These are phyloP conservation scores for Periophthalmodon schlosseri DNA, from an alignment of 2,113 vertebrate species.

Conservation along the genomic window DNA sequence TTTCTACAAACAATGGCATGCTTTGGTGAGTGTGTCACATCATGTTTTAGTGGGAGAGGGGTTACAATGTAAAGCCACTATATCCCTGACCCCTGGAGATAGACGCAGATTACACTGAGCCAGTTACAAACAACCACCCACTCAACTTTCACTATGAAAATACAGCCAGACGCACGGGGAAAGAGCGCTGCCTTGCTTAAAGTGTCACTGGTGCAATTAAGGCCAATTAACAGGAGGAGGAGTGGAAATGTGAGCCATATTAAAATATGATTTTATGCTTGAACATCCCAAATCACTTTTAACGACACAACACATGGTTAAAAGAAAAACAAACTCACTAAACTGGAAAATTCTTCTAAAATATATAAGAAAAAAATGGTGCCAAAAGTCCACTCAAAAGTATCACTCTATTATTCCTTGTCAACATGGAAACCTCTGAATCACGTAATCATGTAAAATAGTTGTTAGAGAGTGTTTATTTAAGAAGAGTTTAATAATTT, in stretches of 20 bases:
- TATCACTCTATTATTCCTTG: no score
- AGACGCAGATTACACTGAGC: not conserved
- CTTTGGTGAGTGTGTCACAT: slow-evolving; percentile 52
- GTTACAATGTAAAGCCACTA: slow-evolving; percentile 24
- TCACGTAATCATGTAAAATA: no score
- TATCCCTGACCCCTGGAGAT: slow-evolving; percentile 7
- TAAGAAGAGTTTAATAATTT: not conserved
- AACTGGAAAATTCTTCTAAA: no score
- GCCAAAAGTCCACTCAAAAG: no score
- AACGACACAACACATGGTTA: no score
- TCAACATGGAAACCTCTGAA: not conserved
- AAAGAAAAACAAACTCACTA: no score
- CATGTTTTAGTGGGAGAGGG: slow-evolving; percentile 11
- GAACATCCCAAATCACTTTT: no score
- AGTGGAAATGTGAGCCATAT: no score
- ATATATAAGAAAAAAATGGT: no score
- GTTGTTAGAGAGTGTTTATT: no score
- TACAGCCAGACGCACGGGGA: not conserved
- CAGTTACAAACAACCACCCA: not conserved
- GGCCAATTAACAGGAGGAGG: not conserved
- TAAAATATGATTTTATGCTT: no score
- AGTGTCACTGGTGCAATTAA: not conserved
- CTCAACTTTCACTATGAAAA: not conserved
- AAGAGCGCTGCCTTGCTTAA: not conserved
- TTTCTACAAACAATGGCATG: slow-evolving; percentile 71